Conservation (phyloP, 2,888 invertebrate genomes). For the Torymus auratus region DNA sequence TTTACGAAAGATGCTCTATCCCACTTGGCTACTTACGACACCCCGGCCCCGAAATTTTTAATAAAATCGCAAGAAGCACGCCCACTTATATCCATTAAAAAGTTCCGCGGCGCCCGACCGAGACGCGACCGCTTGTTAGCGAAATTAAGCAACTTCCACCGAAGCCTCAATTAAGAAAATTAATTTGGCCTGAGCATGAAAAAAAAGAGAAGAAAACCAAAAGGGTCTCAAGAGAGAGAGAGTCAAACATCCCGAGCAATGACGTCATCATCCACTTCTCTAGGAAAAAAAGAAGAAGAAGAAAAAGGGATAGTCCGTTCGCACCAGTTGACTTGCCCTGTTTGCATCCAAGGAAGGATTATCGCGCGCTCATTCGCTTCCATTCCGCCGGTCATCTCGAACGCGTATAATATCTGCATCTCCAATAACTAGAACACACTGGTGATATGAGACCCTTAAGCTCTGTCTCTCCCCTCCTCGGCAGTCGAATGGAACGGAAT, state of each 20-base stretch:
- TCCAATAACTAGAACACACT: conserved; percentile 41
- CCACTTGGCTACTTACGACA: too few species aligned
- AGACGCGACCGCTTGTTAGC: conserved; percentile 22
- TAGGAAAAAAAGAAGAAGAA: too few species aligned
- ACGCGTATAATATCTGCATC: neutral
- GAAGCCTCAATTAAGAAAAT: conserved; percentile 38
- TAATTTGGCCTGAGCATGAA: conserved; percentile 9
- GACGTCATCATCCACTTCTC: too few species aligned
- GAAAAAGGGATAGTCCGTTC: too few species aligned
- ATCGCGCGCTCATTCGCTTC: conserved; percentile 7
- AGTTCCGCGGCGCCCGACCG: neutral
- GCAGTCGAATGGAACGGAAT: conserved; percentile 40
- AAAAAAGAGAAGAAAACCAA: neutral
- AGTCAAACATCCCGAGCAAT: too few species aligned
- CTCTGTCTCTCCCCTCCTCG: neutral
- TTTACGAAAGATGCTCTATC: too few species aligned
- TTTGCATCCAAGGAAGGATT: neutral
- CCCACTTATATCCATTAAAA: neutral
- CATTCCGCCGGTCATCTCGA: conserved; percentile 2
- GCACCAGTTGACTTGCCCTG: too few species aligned
- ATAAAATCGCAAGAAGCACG: conserved; percentile 8
- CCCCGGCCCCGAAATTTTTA: neutral
- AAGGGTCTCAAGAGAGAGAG: too few species aligned
- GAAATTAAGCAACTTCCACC: conserved; percentile 32
- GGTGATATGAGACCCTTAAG: conserved; percentile 26